These are phyloP conservation scores for Cosmia trapezina DNA, from an alignment of 2,888 invertebrate species.

Conservation along the genomic window DNA sequence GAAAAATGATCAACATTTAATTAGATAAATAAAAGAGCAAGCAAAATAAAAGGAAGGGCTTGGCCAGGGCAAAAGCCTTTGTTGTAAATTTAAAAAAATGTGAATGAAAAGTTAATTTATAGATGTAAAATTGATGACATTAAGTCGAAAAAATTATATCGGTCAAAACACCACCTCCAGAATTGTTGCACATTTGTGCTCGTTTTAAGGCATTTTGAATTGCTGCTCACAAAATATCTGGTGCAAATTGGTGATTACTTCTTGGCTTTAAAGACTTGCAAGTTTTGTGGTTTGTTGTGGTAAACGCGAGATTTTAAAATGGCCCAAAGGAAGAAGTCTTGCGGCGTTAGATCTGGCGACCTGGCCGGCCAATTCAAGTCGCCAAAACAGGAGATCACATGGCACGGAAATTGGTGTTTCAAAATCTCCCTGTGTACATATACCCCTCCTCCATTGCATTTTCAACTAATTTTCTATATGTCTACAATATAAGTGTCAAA, in stretches of 20 bases:
- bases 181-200: background rate
- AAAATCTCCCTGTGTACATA: background rate
- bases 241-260: background rate
- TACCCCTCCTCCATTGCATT: background rate
- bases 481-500: background rate
- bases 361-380: background rate
- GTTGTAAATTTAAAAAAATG: too few relatives aligned
- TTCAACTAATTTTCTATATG: background rate
- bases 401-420: too few relatives aligned
- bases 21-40: background rate
- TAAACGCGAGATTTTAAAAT: background rate
- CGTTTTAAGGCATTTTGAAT: background rate
- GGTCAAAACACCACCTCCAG: too few relatives aligned
- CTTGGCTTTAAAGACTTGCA: background rate
- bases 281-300: background rate
- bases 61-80: too few relatives aligned
- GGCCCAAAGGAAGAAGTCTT: background rate
- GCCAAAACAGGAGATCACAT: background rate
- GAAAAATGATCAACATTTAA: background rate
- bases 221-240: background rate
- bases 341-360: background rate
- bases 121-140: too few relatives aligned
- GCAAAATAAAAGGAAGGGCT: background rate
- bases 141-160: too few relatives aligned
- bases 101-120: too few relatives aligned